phyloP scores from a whole-genome alignment of 1,140 invertebrate genomes.

The Drosophila bocki region DNA sequence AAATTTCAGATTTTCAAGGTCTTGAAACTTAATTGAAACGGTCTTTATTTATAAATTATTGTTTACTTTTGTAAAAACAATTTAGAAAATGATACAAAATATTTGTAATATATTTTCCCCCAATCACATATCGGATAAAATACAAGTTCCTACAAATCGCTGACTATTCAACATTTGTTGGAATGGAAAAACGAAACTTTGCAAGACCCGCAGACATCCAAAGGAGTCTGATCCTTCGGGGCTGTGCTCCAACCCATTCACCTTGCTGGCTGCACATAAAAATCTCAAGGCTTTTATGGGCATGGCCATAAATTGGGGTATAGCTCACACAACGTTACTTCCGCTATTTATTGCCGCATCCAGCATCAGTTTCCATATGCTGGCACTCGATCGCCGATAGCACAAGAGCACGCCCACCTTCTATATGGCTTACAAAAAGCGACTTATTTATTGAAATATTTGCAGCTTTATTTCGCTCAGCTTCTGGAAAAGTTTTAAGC shows the following conservation, averaged over 20 bases:
- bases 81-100: not conserved
- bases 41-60: no score
- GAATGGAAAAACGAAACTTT: not conserved
- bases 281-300: slow-evolving; percentile 62
- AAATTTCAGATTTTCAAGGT: no score
- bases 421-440: slow-evolving; percentile 25
- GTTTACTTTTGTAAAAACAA: not conserved
- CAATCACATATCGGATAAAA: not conserved
- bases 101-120: not conserved
- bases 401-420: slow-evolving; percentile 10
- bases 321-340: slow-evolving; percentile 43
- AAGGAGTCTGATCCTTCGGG: slow-evolving; percentile 3
- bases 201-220: slow-evolving; percentile 1
- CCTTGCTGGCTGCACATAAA: slow-evolving; percentile 57
- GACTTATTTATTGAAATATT: slow-evolving; percentile 64
- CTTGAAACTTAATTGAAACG: no score
- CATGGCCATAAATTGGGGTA: slow-evolving; percentile 60
- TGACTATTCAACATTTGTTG: slow-evolving; percentile 6
- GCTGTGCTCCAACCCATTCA: slow-evolving; percentile 17
- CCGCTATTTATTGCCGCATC: slow-evolving; percentile 61
- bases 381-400: slow-evolving; percentile 47
- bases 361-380: slow-evolving; percentile 71
- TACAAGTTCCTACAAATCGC: not conserved
- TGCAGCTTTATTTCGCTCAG: slow-evolving; percentile 37
- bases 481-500: slow-evolving; percentile 62